phyloP scores from a whole-genome alignment of 2,113 vertebrate genomes.

The Rhabdomys dilectus region DNA sequence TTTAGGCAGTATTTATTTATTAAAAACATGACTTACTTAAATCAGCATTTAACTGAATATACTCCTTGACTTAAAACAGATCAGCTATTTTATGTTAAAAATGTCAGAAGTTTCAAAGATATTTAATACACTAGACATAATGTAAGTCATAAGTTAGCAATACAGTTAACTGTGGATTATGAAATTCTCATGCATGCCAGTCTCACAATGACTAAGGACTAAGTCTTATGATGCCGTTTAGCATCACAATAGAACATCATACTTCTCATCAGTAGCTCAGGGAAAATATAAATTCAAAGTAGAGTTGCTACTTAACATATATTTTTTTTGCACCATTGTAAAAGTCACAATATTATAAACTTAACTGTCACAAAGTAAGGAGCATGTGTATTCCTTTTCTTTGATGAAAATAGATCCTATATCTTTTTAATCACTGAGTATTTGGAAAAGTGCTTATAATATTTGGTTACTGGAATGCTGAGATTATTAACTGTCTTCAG shows the following conservation, averaged over 20 bases:
- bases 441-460: conserved; percentile 22
- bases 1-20: neutral
- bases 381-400: neutral
- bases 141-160: neutral
- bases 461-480: neutral
- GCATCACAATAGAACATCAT: too few relatives aligned
- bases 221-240: neutral
- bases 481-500: conserved; percentile 37
- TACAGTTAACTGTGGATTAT: accelerated
- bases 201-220: neutral
- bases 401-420: neutral
- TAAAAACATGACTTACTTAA: neutral
- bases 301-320: neutral
- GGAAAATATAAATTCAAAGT: neutral
- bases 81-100: neutral
- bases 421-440: neutral
- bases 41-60: neutral
- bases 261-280: neutral
- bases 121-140: neutral
- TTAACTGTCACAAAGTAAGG: neutral
- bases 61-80: neutral
- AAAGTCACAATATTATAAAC: neutral
- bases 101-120: neutral
- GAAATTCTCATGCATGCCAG: neutral
- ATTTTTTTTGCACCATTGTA: neutral